Base-by-base conservation (phyloP, 2,113 vertebrate genomes). In the Orthonyx spaldingii region DNA sequence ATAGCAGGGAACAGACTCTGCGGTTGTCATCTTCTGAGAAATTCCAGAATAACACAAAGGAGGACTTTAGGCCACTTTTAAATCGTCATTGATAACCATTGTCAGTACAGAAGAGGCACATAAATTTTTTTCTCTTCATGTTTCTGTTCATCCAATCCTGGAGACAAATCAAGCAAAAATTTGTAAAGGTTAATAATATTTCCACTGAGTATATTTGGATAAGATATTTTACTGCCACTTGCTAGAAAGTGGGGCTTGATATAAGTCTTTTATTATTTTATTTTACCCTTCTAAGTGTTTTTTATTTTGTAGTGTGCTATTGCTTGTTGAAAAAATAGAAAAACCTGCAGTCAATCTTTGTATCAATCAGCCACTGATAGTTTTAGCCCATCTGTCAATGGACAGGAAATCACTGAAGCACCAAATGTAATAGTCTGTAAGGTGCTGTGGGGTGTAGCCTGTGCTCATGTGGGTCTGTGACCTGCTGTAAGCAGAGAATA, bases 391-490 rank as follows among this genome's bases (percentile, higher is more conserved):
- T 52, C 2, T 8, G 28, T 52, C 70, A 75, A 7, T 37, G 37
- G 24, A 18, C 64, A 94, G 64, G 76, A 91, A 91, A 91, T 79
- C 71, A 35, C 33, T 59, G 30, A 84, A 55, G 30, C 14, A 39
- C 28, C 44, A 42, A 33, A 21, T 68, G 39, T n/a, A n/a, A 16
- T 27, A 49, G 30, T 39, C 32, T 78, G 22, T 49, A 11, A 84
- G 41, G 23, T 32, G 19, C 6, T 32, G 28, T 69, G 37, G 0
- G 16, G 28, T 28, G 12, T 23, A 64, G 37, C 8, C 6, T 75
- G 21, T 1, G 1, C n/a, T 59, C 33, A 1, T 26, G 44, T 1
- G 2, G 16, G 11, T 49, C 32, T 89, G 46, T 65, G 50, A 53
- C 4, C 1, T 39, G 27, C 19, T 59, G 16, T 23, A 41, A 32